Conservation (phyloP, 1,140 invertebrate genomes). For the Calliphora vicina region DNA sequence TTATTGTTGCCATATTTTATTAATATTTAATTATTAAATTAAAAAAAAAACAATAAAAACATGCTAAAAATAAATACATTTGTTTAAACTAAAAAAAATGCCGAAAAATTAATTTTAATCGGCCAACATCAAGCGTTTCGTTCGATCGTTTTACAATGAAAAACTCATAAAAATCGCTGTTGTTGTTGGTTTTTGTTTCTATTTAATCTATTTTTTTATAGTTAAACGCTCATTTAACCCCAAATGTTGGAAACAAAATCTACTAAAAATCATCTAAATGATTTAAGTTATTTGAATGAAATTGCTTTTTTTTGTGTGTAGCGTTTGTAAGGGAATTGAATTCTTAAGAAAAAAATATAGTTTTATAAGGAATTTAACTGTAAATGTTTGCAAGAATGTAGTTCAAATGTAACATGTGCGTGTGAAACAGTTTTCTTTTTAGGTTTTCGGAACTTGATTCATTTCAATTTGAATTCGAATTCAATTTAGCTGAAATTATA, state of each 20-base stretch:
- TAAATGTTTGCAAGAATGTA: neutral
- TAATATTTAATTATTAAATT: neutral
- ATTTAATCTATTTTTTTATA: neutral
- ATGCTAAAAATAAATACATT: conserved; percentile 59
- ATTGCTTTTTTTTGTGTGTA: neutral
- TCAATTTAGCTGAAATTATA: neutral
- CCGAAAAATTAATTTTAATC: neutral
- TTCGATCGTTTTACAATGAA: neutral
- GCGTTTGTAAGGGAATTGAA: too few species aligned
- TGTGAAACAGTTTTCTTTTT: neutral
- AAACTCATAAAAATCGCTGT: neutral
- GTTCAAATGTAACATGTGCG: neutral
- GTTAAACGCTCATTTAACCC: neutral
- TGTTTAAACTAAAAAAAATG: neutral
- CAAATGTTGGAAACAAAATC: too few species aligned
- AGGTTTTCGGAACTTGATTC: neutral
- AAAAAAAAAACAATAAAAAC: conserved; percentile 43
- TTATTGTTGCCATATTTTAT: neutral
- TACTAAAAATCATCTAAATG: neutral
- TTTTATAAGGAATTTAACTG: neutral
- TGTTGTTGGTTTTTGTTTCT: neutral
- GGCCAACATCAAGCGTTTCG: neutral
- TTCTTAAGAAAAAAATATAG: neutral
- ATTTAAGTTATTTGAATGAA: neutral
- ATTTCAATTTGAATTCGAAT: neutral